phyloP scores from a whole-genome alignment of 2,888 invertebrate genomes.

The Nemotelus pantherinus region DNA sequence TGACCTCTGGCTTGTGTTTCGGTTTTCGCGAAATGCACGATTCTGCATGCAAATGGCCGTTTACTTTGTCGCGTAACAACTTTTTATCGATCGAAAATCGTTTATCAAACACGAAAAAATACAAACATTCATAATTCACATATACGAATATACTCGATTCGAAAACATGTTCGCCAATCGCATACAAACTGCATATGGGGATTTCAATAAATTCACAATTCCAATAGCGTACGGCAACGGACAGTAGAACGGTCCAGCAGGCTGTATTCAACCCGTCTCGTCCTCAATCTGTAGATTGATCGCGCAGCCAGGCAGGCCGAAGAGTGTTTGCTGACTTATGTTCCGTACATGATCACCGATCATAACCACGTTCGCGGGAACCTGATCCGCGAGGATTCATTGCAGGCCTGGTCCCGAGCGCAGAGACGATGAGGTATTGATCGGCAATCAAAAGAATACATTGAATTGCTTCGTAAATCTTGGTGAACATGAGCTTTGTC shows the following conservation, averaged over 20 bases:
- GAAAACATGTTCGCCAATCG: no score
- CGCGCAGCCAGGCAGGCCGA: neutral
- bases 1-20: no score
- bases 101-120: no score
- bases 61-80: no score
- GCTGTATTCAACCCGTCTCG: neutral
- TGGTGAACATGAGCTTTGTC: constrained; percentile 18
- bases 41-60: no score
- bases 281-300: neutral
- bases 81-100: no score
- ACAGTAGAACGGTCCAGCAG: neutral
- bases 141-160: no score
- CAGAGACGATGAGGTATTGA: constrained; percentile 5
- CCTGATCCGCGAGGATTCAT: constrained; percentile 29
- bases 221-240: constrained; percentile 13
- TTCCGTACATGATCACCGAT: constrained; percentile 27
- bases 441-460: constrained; percentile 20
- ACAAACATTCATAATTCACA: no score
- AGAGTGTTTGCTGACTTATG: constrained; percentile 28
- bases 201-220: constrained; percentile 34
- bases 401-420: neutral
- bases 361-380: constrained; percentile 28
- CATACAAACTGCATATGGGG: neutral
- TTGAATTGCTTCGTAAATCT: constrained; percentile 41
- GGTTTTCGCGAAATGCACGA: no score